phyloP scores from a whole-genome alignment of 1,140 invertebrate genomes.

The Xylocopa sonorina region DNA sequence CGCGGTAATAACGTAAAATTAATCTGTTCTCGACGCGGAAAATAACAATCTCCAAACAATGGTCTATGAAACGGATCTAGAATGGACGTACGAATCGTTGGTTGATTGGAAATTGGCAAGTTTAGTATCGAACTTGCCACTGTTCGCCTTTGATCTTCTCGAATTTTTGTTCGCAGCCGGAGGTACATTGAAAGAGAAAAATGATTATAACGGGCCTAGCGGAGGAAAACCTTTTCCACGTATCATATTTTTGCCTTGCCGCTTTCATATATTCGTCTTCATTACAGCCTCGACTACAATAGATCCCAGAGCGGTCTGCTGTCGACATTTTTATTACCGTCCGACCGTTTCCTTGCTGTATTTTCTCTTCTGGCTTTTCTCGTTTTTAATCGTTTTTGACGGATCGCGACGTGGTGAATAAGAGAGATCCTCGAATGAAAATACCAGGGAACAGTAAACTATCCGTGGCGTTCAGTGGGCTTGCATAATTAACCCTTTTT shows the following conservation, averaged over 20 bases:
- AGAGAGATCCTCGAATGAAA: neutral
- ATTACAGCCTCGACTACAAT: conserved; percentile 4
- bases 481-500: conserved; percentile 56
- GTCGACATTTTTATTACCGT: conserved; percentile 44
- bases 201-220: too few relatives aligned
- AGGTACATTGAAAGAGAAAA: neutral
- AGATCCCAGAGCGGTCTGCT: conserved; percentile 17
- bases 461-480: conserved; percentile 44
- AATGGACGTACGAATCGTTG: too few relatives aligned
- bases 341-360: conserved; percentile 1
- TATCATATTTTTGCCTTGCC: conserved; percentile 7
- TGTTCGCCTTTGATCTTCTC: neutral
- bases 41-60: too few relatives aligned
- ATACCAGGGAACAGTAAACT: conserved; percentile 29
- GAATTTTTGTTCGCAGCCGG: neutral
- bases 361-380: neutral
- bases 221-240: neutral
- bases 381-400: conserved; percentile 15
- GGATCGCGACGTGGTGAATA: neutral
- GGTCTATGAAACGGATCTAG: too few relatives aligned
- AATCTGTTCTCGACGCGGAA: too few relatives aligned
- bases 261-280: conserved; percentile 18
- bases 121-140: too few relatives aligned
- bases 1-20: too few relatives aligned
- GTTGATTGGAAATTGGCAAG: too few relatives aligned